phyloP scores from a whole-genome alignment of 64 coral and sea anemone species.

The Dendronephthya gigantea region DNA sequence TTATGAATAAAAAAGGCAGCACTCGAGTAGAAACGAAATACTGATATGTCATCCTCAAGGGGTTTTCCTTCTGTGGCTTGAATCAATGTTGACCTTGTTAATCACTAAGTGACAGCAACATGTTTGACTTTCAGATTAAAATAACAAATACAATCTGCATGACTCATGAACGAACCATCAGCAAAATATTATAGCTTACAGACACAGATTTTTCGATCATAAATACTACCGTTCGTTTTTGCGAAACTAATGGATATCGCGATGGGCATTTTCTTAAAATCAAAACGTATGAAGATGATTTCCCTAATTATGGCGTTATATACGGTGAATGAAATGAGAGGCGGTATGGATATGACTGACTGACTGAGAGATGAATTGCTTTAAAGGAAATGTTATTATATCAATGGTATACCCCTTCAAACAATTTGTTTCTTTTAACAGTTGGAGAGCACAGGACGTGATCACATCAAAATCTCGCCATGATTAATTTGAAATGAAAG shows the following conservation, averaged over 20 bases:
- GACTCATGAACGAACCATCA: not conserved
- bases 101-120: constrained; percentile 14
- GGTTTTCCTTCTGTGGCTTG: not conserved
- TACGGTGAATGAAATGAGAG: not conserved
- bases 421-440: constrained; percentile 19
- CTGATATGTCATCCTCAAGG: not conserved
- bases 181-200: not conserved
- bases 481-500: not conserved
- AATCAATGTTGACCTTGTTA: constrained; percentile 18
- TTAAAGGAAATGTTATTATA: constrained; percentile 10
- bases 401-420: constrained; percentile 3
- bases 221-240: not conserved
- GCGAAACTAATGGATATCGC: not conserved
- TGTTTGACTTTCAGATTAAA: constrained; percentile 22
- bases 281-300: not conserved
- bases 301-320: not conserved
- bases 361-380: not conserved
- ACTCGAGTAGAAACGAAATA: not conserved
- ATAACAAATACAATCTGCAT: not conserved
- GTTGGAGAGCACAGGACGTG: not conserved
- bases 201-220: not conserved
- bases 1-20: not conserved
- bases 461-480: not conserved
- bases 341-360: not conserved
- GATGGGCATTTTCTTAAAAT: not conserved